A percentile compares a stretch with the other conserved stretches of the same genome.
These are phyloP conservation scores for Ephestia elutella DNA, from an alignment of 1,140 invertebrate genomes.

Conservation along the genomic window DNA sequence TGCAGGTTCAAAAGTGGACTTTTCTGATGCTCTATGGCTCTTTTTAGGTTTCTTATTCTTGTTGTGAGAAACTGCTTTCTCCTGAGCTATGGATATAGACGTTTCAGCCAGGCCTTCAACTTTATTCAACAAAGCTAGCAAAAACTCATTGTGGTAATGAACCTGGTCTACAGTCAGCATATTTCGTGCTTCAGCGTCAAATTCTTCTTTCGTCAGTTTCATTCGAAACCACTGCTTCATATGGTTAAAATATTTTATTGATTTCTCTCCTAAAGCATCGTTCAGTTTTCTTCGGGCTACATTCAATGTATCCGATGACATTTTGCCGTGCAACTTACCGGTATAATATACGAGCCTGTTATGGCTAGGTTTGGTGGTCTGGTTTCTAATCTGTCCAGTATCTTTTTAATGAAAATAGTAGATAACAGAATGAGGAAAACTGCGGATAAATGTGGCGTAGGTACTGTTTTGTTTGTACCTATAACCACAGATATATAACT, in stretches of 20 bases:
- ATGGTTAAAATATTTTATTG: conserved; percentile 79
- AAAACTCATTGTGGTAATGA: conserved; percentile 88
- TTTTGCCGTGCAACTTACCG: no score
- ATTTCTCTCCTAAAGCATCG: conserved; percentile 78
- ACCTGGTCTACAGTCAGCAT: conserved; percentile 81
- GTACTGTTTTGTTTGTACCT: no score
- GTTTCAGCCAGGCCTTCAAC: conserved; percentile 78
- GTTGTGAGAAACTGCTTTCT: conserved; percentile 71
- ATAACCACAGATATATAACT: no score
- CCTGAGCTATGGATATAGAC: conserved; percentile 73
- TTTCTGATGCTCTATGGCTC: conserved; percentile 77
- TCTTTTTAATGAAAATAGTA: no score
- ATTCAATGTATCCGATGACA: conserved; percentile 60
- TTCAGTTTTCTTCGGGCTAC: conserved; percentile 77
- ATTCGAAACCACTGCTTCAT: conserved; percentile 84
- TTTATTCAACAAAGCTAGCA: conserved; percentile 84
- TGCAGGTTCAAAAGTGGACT: conserved; percentile 79
- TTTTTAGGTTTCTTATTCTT: conserved; percentile 75
- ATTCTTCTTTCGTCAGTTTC: conserved; percentile 86
- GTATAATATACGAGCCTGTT: no score
- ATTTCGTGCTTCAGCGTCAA: conserved; percentile 83
- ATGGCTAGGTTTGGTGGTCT: no score
- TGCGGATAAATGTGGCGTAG: no score
- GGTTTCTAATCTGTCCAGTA: no score
- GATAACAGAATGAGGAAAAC: no score